A percentile compares a stretch with the other conserved stretches of the same genome.
Evolutionary conservation across 2,888 invertebrate species (phyloP).

Genomic region (Machimus atricapillus): DNA sequence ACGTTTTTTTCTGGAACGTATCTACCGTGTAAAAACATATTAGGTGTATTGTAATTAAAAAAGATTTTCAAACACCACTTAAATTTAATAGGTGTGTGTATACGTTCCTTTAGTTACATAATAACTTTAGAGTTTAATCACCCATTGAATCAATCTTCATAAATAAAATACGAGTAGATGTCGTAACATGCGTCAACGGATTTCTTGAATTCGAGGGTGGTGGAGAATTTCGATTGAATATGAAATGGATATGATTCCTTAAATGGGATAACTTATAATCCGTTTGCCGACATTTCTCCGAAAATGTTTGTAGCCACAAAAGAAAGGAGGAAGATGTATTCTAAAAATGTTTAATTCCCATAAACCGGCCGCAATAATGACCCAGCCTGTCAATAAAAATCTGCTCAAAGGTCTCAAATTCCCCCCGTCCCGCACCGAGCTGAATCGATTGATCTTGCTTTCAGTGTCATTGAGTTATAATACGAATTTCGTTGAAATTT

Average conservation of each 20-base stretch:
- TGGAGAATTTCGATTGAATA: neutral
- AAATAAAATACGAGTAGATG: neutral
- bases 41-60: no score
- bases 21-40: no score
- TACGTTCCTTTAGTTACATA: neutral
- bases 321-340: neutral
- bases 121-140: neutral
- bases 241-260: neutral
- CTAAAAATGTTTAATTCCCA: neutral
- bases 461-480: neutral
- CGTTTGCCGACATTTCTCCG: neutral
- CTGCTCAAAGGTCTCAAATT: neutral
- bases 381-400: neutral
- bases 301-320: neutral
- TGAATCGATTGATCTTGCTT: conserved; percentile 1
- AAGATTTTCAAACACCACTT: neutral
- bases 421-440: neutral
- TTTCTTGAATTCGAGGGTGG: neutral
- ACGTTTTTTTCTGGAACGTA: no score
- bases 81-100: neutral
- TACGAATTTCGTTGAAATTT: conserved; percentile 5
- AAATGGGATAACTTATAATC: neutral
- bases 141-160: neutral
- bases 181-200: neutral
- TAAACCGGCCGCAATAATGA: neutral